Evolutionary conservation across 2,113 vertebrate species (phyloP).

Genomic region (Thryonomys swinderianus): DNA sequence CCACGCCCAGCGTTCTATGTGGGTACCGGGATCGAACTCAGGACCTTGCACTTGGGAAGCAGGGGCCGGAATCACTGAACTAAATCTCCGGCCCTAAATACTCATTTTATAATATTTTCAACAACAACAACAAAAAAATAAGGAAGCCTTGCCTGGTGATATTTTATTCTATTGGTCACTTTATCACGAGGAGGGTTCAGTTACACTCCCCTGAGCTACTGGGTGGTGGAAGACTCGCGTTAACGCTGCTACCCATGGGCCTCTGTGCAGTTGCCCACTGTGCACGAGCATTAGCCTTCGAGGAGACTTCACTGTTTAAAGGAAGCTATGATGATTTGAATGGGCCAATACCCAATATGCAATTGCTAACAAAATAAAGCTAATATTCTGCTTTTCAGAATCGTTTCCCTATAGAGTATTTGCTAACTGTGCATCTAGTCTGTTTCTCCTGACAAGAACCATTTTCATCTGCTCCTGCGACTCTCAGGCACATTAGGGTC

Average conservation of each 20-base stretch:
- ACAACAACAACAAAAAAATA: not conserved
- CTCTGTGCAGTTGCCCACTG: no score
- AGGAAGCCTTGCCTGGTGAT: not conserved
- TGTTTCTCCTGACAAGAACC: conserved; percentile 4
- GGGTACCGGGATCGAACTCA: no score
- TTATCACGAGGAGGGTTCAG: not conserved
- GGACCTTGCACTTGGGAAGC: no score
- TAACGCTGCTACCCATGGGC: not conserved
- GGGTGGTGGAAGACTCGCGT: not conserved
- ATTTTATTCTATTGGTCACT: not conserved
- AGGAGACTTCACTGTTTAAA: conserved; percentile 13
- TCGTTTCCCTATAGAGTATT: not conserved
- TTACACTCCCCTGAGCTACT: not conserved
- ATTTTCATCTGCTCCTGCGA: not conserved
- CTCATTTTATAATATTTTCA: not conserved
- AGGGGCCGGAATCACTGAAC: no score
- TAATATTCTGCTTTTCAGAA: not conserved
- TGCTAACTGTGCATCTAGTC: not conserved
- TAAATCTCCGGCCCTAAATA: no score
- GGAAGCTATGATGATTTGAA: not conserved
- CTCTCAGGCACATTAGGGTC: not conserved
- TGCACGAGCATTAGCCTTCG: not conserved
- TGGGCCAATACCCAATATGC: not conserved
- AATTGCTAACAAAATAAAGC: not conserved
- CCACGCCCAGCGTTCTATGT: no score